Conservation (phyloP, 2,888 invertebrate species). For the Ochropacha duplaris region DNA sequence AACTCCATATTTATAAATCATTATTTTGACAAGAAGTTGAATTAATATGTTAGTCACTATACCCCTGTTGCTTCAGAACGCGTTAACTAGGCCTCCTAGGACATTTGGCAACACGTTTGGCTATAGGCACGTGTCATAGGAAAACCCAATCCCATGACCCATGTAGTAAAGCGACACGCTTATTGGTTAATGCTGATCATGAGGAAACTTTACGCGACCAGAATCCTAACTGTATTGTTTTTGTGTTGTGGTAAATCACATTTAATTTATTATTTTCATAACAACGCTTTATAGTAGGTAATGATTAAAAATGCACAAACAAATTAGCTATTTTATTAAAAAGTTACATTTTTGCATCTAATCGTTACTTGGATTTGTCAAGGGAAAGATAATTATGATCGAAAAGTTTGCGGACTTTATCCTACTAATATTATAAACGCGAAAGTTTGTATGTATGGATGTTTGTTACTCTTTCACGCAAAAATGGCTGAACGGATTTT, state of each 20-base stretch:
- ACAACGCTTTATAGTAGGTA: not conserved
- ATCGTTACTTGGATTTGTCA: not conserved
- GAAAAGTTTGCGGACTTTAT: no score
- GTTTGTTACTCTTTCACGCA: no score
- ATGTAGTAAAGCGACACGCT: not conserved
- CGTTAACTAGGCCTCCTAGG: not conserved
- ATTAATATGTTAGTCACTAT: no score
- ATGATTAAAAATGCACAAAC: not conserved
- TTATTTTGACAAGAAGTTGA: no score
- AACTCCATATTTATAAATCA: no score
- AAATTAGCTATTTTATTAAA: not conserved
- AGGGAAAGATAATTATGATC: no score
- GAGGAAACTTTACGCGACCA: not conserved
- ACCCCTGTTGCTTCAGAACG: no score
- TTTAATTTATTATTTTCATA: not conserved
- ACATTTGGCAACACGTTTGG: not conserved
- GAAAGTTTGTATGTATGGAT: no score
- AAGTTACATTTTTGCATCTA: not conserved
- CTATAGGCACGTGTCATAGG: not conserved
- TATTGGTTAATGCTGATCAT: not conserved
- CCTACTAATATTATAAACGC: no score
- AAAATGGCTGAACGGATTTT: no score
- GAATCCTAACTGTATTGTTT: not conserved
- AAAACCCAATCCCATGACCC: not conserved
- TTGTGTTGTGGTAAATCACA: not conserved